phyloP scores from a whole-genome alignment of 2,888 invertebrate species.

The Arge pagana region DNA sequence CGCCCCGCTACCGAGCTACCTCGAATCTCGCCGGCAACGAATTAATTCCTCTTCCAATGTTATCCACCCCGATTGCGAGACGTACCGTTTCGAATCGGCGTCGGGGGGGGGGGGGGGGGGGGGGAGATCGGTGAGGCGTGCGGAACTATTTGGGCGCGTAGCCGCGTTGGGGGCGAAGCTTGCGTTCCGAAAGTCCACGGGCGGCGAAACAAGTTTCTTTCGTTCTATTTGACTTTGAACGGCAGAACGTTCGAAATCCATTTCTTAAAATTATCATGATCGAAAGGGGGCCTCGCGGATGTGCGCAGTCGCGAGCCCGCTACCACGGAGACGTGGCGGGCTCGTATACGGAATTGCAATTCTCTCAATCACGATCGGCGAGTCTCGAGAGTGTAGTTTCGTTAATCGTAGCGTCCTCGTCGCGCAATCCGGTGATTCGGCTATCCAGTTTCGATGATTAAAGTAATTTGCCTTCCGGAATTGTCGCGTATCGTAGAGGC shows the following conservation, averaged over 20 bases:
- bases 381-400: constrained; percentile 20
- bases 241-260: constrained; percentile 13
- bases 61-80: constrained; percentile 37
- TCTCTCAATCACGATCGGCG: constrained; percentile 16
- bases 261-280: constrained; percentile 12
- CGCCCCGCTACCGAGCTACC: neutral
- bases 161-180: constrained; percentile 23
- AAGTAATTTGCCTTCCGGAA: too few relatives aligned
- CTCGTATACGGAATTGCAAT: constrained; percentile 16
- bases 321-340: constrained; percentile 2
- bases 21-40: constrained; percentile 38
- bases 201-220: too few relatives aligned
- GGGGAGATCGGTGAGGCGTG: constrained; percentile 41
- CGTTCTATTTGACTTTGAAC: too few relatives aligned
- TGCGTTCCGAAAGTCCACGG: too few relatives aligned
- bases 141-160: constrained; percentile 55
- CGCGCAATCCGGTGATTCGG: too few relatives aligned
- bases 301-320: neutral
- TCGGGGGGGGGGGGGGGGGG: constrained; percentile 17
- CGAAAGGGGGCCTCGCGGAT: neutral
- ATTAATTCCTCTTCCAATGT: constrained; percentile 51
- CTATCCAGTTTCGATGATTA: too few relatives aligned
- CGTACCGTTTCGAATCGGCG: constrained; percentile 31
- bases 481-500: too few relatives aligned
- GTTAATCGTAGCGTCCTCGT: constrained; percentile 13